Conservation (phyloP, 2,888 invertebrate genomes). For the Acrocyrtus sp. region DNA sequence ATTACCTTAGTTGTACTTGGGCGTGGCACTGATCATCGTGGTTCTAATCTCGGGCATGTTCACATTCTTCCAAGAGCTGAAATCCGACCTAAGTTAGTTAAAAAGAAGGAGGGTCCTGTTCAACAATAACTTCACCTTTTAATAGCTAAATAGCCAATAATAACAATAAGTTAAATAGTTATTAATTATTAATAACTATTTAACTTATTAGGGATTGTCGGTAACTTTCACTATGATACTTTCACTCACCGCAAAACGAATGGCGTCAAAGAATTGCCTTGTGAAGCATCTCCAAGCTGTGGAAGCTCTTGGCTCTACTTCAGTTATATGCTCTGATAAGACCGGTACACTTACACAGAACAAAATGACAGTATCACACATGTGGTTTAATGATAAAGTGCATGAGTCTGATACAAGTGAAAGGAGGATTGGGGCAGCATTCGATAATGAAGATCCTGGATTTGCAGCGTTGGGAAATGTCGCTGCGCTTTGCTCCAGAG, state of each 20-base stretch:
- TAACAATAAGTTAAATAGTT: too few relatives aligned
- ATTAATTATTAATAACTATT: too few relatives aligned
- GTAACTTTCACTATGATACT: constrained; percentile 70
- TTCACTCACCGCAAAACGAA: constrained; percentile 81
- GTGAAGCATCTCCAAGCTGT: constrained; percentile 84
- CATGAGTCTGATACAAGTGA: constrained; percentile 72
- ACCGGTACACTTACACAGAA: constrained; percentile 75
- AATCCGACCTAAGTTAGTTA: constrained; percentile 72
- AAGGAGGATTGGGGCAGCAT: constrained; percentile 62
- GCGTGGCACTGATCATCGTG: constrained; percentile 69
- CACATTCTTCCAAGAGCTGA: constrained; percentile 79
- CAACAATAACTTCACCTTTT: too few relatives aligned
- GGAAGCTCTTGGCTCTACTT: constrained; percentile 82
- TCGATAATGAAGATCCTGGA: constrained; percentile 63
- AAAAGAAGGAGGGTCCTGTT: background rate
- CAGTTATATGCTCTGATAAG: constrained; percentile 84
- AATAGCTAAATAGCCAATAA: too few relatives aligned
- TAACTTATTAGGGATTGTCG: constrained; percentile 43
- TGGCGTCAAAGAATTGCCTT: constrained; percentile 83
- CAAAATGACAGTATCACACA: constrained; percentile 77
- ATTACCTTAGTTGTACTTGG: constrained; percentile 58
- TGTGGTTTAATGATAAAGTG: constrained; percentile 80
- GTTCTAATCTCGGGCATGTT: constrained; percentile 80
- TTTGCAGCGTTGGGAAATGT: constrained; percentile 71
- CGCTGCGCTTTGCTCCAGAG: constrained; percentile 77